Evolutionary conservation across 2,113 vertebrate genomes (phyloP).

Genomic region (Paralichthys olivaceus): DNA sequence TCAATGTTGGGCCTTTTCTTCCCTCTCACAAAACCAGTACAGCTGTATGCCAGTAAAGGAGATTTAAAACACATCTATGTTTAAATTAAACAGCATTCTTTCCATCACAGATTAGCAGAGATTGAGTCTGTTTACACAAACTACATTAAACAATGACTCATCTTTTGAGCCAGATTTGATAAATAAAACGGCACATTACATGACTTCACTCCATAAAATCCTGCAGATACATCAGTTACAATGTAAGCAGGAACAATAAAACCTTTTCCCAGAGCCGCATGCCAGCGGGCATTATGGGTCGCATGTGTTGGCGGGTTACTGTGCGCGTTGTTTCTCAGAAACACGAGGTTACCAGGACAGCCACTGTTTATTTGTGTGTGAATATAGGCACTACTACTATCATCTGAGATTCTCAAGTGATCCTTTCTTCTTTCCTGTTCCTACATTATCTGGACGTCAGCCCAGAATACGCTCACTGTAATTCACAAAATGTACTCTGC

Average conservation of each 20-base stretch:
- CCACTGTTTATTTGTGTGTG: constrained; percentile 50
- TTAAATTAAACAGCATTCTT: constrained; percentile 3
- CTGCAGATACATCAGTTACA: constrained; percentile 16
- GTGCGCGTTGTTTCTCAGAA: constrained; percentile 50
- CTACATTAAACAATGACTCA: not conserved
- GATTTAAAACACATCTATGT: not conserved
- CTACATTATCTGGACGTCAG: constrained; percentile 35
- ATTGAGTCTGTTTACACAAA: constrained; percentile 19
- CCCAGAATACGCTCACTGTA: constrained; percentile 71
- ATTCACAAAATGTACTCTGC: constrained; percentile 81
- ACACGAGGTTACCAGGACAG: constrained; percentile 55
- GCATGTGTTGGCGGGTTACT: constrained; percentile 54
- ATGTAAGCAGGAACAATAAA: constrained; percentile 20
- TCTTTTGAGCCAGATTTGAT: not conserved
- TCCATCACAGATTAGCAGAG: constrained; percentile 4
- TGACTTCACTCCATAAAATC: constrained; percentile 8
- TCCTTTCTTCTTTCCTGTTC: constrained; percentile 47
- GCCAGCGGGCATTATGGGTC: constrained; percentile 18
- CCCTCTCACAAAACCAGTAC: not conserved
- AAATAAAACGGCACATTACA: not conserved
- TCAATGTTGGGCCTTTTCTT: not conserved
- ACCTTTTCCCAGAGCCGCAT: constrained; percentile 17
- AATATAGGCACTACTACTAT: constrained; percentile 32
- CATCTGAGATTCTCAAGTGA: constrained; percentile 46
- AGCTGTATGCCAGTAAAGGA: not conserved